phyloP scores from a whole-genome alignment of 2,888 invertebrate species.

The Megamerina dolium region DNA sequence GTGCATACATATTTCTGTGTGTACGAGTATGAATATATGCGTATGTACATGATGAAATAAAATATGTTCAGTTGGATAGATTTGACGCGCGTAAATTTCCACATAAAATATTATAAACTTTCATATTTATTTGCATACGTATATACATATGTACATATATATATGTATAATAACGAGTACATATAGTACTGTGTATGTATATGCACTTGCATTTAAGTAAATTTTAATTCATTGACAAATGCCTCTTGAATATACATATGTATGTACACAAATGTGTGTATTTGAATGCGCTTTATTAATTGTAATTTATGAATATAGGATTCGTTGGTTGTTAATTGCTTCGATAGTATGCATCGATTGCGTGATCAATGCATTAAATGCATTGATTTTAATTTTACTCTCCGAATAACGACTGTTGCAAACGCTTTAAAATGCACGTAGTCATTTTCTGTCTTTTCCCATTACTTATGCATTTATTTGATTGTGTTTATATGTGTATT shows the following conservation, averaged over 20 bases:
- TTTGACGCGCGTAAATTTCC: conserved; percentile 3
- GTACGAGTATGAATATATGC: background rate
- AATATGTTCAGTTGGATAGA: background rate
- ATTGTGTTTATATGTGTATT: no score
- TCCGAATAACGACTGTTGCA: no score
- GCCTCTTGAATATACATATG: no score
- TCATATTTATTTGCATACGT: background rate
- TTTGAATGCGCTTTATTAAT: no score
- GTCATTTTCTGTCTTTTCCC: background rate
- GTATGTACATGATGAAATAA: background rate
- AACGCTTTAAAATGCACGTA: conserved; percentile 1
- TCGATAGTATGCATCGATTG: background rate
- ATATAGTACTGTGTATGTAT: no score
- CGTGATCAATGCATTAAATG: background rate
- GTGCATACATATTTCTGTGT: background rate
- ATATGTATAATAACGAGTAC: no score
- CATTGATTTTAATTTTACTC: no score
- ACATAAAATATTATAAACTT: conserved; percentile 1
- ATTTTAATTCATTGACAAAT: no score
- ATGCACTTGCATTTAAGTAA: no score
- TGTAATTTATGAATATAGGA: no score
- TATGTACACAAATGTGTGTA: background rate
- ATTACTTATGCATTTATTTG: no score
- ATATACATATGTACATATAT: conserved; percentile 4
- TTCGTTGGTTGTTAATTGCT: no score